Conservation (phyloP, 2,888 invertebrate genomes). For the Synergus itoensis region DNA sequence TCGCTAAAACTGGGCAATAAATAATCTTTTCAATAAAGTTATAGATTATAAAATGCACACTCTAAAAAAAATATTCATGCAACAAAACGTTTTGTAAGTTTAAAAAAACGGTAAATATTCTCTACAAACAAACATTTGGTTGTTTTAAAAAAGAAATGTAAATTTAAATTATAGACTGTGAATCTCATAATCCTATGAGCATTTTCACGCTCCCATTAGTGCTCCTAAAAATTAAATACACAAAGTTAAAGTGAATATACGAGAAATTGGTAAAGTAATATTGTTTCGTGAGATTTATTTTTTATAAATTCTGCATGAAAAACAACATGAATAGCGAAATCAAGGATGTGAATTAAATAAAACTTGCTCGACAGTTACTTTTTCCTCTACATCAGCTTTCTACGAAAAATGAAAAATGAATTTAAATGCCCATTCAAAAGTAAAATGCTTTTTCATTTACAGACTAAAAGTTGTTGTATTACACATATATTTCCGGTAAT, state of each 20-base stretch:
- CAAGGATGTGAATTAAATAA: constrained; percentile 18
- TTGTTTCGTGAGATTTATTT: not conserved
- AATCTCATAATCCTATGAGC: not conserved
- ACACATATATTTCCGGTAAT: not conserved
- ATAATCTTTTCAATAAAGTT: no score
- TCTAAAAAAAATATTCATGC: no score
- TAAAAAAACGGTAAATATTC: no score
- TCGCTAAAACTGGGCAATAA: no score
- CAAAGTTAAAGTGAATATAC: not conserved
- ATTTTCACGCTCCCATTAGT: not conserved
- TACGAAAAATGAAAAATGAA: not conserved
- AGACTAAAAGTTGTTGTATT: no score
- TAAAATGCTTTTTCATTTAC: not conserved
- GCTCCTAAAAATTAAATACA: not conserved
- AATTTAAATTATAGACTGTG: not conserved
- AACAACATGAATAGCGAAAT: constrained; percentile 19
- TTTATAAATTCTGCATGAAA: not conserved
- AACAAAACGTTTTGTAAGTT: no score
- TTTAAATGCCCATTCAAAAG: not conserved
- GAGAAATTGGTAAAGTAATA: not conserved
- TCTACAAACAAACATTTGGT: no score
- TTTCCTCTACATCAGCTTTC: not conserved
- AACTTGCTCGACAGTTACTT: not conserved
- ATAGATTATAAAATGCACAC: no score
- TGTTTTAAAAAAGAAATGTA: no score